phyloP scores from a whole-genome alignment of 2,888 invertebrate species.

The Poecilobothrus nobilitatus region DNA sequence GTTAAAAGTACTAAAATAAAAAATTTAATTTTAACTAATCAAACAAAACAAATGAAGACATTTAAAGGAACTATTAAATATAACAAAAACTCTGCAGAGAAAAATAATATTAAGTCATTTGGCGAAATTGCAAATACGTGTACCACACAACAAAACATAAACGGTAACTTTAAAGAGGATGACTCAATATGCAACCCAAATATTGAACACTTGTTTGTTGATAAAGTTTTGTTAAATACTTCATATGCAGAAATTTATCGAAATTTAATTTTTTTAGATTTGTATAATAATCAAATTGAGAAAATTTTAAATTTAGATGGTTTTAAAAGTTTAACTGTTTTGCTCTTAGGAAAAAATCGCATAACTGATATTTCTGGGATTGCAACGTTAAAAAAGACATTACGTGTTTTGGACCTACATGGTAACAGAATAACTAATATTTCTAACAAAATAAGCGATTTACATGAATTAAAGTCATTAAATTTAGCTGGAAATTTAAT shows the following conservation, averaged over 20 bases:
- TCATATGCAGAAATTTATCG: constrained; percentile 38
- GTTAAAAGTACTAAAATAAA: too few species aligned
- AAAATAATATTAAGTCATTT: too few species aligned
- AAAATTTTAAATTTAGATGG: constrained; percentile 70
- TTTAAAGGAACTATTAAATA: constrained; percentile 12
- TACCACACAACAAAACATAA: too few species aligned
- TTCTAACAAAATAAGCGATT: constrained; percentile 47
- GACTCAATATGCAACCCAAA: too few species aligned
- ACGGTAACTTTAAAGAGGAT: too few species aligned
- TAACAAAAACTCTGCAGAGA: neutral
- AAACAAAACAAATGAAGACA: neutral
- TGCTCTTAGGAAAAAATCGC: constrained; percentile 86
- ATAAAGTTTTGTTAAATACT: constrained; percentile 24
- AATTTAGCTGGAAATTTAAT: constrained; percentile 91
- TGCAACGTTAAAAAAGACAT: constrained; percentile 45
- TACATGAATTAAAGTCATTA: constrained; percentile 74
- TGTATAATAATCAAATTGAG: constrained; percentile 91
- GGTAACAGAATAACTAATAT: constrained; percentile 70
- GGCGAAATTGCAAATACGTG: too few species aligned
- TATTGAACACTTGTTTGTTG: neutral
- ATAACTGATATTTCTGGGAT: constrained; percentile 40
- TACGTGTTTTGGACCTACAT: constrained; percentile 88
- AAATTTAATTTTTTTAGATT: constrained; percentile 81
- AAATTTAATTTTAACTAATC: too few species aligned
- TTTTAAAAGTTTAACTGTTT: constrained; percentile 70